A percentile compares a stretch with the other conserved stretches of the same genome.
phyloP scores from a whole-genome alignment of 2,113 vertebrate species.

The Hydrolagus affinis region DNA sequence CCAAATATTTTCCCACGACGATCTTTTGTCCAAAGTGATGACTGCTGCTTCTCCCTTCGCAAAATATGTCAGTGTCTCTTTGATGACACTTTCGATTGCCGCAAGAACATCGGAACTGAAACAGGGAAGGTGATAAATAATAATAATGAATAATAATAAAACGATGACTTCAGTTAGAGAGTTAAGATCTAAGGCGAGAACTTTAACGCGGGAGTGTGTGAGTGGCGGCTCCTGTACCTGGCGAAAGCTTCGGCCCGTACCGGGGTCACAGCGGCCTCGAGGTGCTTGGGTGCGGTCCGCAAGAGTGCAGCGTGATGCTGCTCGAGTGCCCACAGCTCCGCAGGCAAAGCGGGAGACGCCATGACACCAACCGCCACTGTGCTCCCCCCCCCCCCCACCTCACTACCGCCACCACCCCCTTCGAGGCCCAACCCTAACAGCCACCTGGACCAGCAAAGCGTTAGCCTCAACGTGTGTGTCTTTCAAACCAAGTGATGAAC shows the following conservation, averaged over 20 bases:
- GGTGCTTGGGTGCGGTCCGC: not conserved
- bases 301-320: not conserved
- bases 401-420: too few relatives aligned
- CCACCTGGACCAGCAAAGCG: too few relatives aligned
- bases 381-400: too few relatives aligned
- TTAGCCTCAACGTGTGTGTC: too few relatives aligned
- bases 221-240: not conserved
- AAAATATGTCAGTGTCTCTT: slow-evolving; percentile 58
- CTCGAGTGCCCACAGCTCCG: not conserved
- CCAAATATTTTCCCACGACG: slow-evolving; percentile 73
- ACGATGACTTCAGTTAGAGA: not conserved
- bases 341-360: accelerated
- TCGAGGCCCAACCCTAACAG: too few relatives aligned
- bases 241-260: not conserved
- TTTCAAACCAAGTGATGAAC: too few relatives aligned
- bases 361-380: too few relatives aligned
- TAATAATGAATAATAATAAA: not conserved
- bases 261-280: not conserved
- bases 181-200: not conserved
- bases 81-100: slow-evolving; percentile 72
- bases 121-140: slow-evolving; percentile 33
- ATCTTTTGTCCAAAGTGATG: slow-evolving; percentile 62
- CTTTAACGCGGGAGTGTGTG: too few relatives aligned
- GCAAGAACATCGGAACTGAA: slow-evolving; percentile 68
- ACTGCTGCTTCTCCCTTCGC: slow-evolving; percentile 66